phyloP scores from a whole-genome alignment of 2,113 vertebrate genomes.

The Cairina moschata region DNA sequence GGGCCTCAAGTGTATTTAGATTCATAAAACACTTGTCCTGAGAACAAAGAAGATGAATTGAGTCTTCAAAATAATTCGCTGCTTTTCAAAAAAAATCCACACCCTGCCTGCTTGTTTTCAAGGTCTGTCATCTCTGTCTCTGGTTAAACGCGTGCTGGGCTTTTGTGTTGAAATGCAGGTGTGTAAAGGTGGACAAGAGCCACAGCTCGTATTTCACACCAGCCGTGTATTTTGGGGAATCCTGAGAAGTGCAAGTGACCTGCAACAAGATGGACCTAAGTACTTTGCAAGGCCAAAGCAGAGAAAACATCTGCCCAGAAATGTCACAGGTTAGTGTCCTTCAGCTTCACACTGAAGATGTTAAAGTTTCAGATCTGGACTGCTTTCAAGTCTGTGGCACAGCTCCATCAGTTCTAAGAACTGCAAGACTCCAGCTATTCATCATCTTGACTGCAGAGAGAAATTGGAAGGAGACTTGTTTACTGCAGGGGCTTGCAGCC shows the following conservation, averaged over 20 bases:
- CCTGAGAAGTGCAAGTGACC: neutral
- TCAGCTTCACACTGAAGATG: neutral
- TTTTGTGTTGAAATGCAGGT: accelerated
- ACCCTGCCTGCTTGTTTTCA: neutral
- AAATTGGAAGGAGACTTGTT: neutral
- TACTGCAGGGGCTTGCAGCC: neutral
- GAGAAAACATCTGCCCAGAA: accelerated
- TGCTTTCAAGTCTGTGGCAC: neutral
- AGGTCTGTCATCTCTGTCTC: neutral
- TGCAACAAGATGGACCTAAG: accelerated
- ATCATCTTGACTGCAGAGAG: neutral
- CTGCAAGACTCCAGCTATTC: neutral
- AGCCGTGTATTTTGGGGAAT: accelerated
- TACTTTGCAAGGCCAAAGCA: neutral
- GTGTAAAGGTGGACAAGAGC: neutral
- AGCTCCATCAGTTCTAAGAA: neutral
- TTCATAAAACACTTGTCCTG: neutral
- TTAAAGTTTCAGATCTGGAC: neutral
- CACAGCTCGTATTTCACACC: neutral
- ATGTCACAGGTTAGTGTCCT: neutral
- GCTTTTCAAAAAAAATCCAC: neutral
- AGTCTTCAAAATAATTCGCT: neutral
- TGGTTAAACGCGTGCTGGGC: neutral
- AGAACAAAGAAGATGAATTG: neutral
- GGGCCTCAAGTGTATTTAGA: neutral